Conservation (phyloP, 2,888 invertebrate species). For the Dynastes tityus region DNA sequence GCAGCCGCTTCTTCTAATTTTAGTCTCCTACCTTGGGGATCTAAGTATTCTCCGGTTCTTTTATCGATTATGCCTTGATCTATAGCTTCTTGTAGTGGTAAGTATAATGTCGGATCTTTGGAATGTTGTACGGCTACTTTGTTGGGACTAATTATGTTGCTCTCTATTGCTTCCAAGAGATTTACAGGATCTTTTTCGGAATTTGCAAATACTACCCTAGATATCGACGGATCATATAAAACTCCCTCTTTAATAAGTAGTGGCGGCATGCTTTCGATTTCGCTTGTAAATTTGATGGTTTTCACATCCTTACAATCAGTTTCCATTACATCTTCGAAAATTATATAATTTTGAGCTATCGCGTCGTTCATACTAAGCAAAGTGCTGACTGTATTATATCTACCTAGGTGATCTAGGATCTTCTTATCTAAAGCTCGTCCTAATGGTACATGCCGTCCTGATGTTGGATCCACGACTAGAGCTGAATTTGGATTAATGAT, state of each 20-base stretch:
- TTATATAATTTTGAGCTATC: constrained; percentile 77
- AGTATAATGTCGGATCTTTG: constrained; percentile 75
- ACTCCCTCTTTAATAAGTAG: constrained; percentile 82
- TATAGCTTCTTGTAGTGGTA: constrained; percentile 78
- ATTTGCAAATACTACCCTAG: constrained; percentile 82
- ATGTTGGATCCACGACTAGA: constrained; percentile 81
- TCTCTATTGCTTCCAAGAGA: constrained; percentile 83
- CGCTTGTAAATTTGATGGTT: constrained; percentile 43
- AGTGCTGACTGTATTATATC: constrained; percentile 76
- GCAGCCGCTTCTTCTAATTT: constrained; percentile 83
- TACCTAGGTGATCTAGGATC: constrained; percentile 85
- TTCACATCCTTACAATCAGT: constrained; percentile 65
- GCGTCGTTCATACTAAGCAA: constrained; percentile 83
- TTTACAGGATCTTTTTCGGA: constrained; percentile 79
- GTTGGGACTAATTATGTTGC: constrained; percentile 80
- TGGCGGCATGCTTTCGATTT: constrained; percentile 73
- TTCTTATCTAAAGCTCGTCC: constrained; percentile 84
- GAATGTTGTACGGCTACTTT: constrained; percentile 83
- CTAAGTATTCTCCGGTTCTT: constrained; percentile 79
- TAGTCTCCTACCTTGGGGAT: constrained; percentile 78
- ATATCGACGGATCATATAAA: constrained; percentile 85
- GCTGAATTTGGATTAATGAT: constrained; percentile 90
- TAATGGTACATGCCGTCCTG: constrained; percentile 76
- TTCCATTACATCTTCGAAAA: constrained; percentile 74
- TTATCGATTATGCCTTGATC: constrained; percentile 83